These are phyloP conservation scores for Empis livida DNA, from an alignment of 2,888 invertebrate genomes.

Conservation along the genomic window DNA sequence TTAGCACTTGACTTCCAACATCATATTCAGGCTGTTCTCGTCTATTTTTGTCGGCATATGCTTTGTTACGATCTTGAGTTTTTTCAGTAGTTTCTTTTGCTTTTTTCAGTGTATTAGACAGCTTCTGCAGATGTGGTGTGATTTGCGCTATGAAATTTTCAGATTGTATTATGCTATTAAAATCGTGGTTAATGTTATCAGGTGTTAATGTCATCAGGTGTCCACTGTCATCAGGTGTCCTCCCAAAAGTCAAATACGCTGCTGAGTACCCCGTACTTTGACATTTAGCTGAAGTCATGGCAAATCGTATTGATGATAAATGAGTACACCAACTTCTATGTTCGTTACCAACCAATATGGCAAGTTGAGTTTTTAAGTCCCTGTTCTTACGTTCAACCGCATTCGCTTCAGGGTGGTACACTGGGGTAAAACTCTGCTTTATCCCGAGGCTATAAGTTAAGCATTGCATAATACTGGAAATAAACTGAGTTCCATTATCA, in stretches of 20 bases:
- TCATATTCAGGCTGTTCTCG: not conserved
- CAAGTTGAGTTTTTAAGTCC: constrained; percentile 13
- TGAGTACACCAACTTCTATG: constrained; percentile 6
- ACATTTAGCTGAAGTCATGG: constrained; percentile 22
- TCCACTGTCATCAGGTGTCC: constrained; percentile 19
- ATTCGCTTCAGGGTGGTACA: constrained; percentile 25
- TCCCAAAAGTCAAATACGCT: constrained; percentile 22
- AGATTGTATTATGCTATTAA: constrained; percentile 12
- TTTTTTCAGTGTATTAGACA: not conserved
- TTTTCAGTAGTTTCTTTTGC: not conserved
- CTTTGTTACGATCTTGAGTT: constrained; percentile 1
- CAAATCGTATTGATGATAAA: constrained; percentile 24
- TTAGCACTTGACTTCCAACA: not conserved
- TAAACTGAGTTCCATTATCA: constrained; percentile 27
- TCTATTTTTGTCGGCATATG: not conserved
- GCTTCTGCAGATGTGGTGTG: not conserved
- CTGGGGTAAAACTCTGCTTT: constrained; percentile 12
- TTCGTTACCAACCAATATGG: constrained; percentile 8
- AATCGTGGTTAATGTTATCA: constrained; percentile 18
- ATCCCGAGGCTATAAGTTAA: constrained; percentile 7
- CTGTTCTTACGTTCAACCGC: constrained; percentile 18
- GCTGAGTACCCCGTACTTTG: constrained; percentile 20
- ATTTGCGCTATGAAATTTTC: constrained; percentile 1
- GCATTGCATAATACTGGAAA: constrained; percentile 24
- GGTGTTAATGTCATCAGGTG: constrained; percentile 19